These are phyloP conservation scores for Ellobium chinense DNA, from an alignment of 2,888 invertebrate species.

Conservation along the genomic window DNA sequence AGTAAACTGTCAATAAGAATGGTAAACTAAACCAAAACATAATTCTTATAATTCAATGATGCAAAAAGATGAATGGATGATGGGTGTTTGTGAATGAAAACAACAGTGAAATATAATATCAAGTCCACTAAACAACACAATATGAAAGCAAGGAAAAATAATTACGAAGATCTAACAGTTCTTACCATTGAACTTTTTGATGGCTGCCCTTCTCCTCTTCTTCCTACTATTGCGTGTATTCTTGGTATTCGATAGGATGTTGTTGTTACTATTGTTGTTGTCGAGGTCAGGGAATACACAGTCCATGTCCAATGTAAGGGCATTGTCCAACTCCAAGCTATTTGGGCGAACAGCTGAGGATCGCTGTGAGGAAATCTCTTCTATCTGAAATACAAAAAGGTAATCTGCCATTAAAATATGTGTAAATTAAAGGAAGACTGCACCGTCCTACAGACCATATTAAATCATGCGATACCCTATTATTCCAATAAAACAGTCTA, in stretches of 20 bases:
- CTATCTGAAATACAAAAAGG: slow-evolving; percentile 71
- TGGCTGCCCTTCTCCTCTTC: slow-evolving; percentile 71
- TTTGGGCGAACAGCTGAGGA: slow-evolving; percentile 62
- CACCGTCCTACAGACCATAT: no score
- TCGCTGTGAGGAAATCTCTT: slow-evolving; percentile 57
- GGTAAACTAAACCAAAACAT: no score
- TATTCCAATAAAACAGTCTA: no score
- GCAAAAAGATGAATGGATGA: no score
- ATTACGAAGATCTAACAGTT: background rate
- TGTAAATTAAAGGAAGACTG: no score
- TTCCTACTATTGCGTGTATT: slow-evolving; percentile 59
- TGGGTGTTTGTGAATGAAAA: no score
- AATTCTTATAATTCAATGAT: no score
- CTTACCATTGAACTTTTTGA: slow-evolving; percentile 74
- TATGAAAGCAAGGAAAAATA: background rate
- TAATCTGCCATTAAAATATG: no score
- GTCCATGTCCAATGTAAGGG: slow-evolving; percentile 68
- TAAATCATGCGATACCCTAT: no score
- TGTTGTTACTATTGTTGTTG: slow-evolving; percentile 55
- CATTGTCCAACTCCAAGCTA: slow-evolving; percentile 70
- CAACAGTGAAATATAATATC: background rate
- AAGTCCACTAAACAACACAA: background rate
- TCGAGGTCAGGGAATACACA: slow-evolving; percentile 58
- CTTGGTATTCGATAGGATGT: slow-evolving; percentile 22
- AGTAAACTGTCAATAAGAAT: no score